Percentiles rank a stretch among this genome's conserved stretches.
Conservation (phyloP, 2,888 invertebrate species). For the Dryobotodes eremita region DNA sequence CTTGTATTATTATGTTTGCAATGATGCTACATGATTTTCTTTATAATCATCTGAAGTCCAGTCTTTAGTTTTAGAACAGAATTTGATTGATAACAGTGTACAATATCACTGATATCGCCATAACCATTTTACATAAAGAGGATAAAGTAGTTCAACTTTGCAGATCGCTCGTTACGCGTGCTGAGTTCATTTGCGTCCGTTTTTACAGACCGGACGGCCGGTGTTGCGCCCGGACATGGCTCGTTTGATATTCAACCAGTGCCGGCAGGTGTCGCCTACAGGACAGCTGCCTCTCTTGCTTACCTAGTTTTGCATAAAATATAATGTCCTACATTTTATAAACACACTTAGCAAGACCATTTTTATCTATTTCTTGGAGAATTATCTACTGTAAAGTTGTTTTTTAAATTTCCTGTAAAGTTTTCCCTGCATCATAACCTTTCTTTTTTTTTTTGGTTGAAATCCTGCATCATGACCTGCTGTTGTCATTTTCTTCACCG, state of each 20-base stretch:
- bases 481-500: neutral
- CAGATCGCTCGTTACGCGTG: constrained; percentile 41
- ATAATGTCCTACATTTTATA: constrained; percentile 39
- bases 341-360: neutral
- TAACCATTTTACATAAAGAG: constrained; percentile 1
- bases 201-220: constrained; percentile 32
- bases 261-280: constrained; percentile 62
- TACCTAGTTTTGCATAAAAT: constrained; percentile 50
- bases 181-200: constrained; percentile 48
- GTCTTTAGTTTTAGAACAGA: neutral
- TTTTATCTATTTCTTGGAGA: neutral
- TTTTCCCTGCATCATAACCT: too few relatives aligned
- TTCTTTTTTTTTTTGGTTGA: too few relatives aligned
- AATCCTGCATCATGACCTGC: too few relatives aligned
- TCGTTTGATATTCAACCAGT: constrained; percentile 66
- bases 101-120: neutral
- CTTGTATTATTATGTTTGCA: neutral
- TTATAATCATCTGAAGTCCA: neutral
- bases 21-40: neutral
- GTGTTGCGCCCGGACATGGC: constrained; percentile 33
- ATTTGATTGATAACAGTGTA: neutral
- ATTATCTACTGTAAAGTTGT: neutral
- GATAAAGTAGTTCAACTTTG: constrained; percentile 8
- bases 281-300: constrained; percentile 42
- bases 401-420: neutral